These are phyloP conservation scores for Ammodytes marinus DNA, from an alignment of 2,113 vertebrate species.

Conservation along the genomic window DNA sequence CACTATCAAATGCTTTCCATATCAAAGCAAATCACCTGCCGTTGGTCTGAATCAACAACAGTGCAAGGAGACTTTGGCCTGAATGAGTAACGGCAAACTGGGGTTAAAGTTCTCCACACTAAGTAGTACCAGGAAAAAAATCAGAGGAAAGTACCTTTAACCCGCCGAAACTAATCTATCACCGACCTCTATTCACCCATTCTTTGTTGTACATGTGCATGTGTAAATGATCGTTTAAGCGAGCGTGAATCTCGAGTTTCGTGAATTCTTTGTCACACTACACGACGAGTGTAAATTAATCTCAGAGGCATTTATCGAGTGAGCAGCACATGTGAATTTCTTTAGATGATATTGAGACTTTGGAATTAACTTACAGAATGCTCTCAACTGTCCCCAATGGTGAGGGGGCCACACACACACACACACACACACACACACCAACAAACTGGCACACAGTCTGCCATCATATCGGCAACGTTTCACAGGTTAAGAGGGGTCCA, in stretches of 20 bases:
- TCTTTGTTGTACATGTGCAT: background rate
- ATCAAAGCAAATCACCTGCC: conserved; percentile 56
- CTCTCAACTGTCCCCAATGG: conserved; percentile 61
- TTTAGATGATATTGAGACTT: conserved; percentile 66
- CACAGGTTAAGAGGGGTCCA: conserved; percentile 79
- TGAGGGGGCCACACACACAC: conserved; percentile 60
- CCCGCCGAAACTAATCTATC: background rate
- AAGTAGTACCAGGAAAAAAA: conserved; percentile 1
- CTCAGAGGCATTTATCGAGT: conserved; percentile 48
- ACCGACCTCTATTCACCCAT: background rate
- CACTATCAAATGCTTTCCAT: conserved; percentile 48
- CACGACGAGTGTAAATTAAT: conserved; percentile 25
- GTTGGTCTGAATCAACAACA: conserved; percentile 68
- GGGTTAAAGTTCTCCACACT: conserved; percentile 50
- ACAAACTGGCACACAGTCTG: conserved; percentile 19
- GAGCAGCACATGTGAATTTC: conserved; percentile 56
- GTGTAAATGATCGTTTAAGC: background rate
- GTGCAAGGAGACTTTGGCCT: conserved; percentile 55
- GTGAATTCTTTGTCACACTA: background rate
- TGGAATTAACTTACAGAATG: conserved; percentile 67
- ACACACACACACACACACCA: conserved; percentile 46
- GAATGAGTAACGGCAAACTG: conserved; percentile 42
- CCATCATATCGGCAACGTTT: conserved; percentile 34
- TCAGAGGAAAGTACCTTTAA: conserved; percentile 22
- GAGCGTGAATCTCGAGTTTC: background rate